phyloP scores from a whole-genome alignment of 2,113 vertebrate species.

The Globicephala melas region DNA sequence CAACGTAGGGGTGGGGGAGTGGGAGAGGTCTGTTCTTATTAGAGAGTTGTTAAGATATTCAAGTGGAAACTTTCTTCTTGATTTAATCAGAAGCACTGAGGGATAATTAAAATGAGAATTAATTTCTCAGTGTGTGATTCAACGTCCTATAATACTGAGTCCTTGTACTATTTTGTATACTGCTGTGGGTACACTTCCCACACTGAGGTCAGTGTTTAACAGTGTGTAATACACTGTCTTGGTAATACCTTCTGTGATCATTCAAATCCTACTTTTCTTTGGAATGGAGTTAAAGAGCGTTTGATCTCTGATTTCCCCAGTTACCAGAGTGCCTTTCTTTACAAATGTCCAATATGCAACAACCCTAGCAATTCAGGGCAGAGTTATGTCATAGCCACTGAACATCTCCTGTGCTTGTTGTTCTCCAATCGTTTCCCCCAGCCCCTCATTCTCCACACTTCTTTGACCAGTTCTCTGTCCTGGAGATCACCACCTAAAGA shows the following conservation, averaged over 20 bases:
- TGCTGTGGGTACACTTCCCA: accelerated
- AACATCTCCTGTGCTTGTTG: background rate
- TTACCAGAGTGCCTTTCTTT: background rate
- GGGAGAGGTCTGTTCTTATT: background rate
- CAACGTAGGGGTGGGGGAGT: background rate
- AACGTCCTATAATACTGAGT: background rate
- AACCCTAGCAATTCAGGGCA: too few species aligned
- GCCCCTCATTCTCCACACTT: background rate
- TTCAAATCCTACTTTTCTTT: background rate
- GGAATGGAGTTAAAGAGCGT: background rate
- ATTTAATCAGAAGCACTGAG: background rate
- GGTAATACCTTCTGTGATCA: background rate
- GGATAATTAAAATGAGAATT: background rate
- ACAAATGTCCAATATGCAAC: too few species aligned
- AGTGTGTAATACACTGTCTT: background rate
- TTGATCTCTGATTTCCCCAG: background rate
- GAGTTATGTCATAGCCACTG: background rate
- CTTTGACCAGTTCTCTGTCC: background rate
- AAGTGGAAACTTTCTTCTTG: background rate
- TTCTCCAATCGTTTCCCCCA: background rate
- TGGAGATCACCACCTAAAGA: background rate
- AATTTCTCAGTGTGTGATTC: background rate
- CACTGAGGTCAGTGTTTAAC: background rate
- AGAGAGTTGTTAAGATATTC: background rate
- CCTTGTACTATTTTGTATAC: background rate